These are phyloP conservation scores for Alsophila aescularia DNA, from an alignment of 2,888 invertebrate species.

Conservation along the genomic window DNA sequence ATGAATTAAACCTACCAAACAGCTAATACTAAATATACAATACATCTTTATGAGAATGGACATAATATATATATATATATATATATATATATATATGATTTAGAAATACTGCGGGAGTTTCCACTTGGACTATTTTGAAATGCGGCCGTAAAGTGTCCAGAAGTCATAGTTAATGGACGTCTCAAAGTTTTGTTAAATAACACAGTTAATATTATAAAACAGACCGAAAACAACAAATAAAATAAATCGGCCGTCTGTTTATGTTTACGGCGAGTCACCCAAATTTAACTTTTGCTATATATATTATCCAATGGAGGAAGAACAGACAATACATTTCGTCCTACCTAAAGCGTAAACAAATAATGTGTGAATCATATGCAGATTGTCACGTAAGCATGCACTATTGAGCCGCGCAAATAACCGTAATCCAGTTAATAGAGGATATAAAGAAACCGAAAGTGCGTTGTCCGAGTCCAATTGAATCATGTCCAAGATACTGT, in stretches of 20 bases:
- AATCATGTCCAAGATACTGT: conserved; percentile 80
- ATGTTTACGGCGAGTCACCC: conserved; percentile 23
- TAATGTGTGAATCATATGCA: conserved; percentile 8
- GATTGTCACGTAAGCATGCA: conserved; percentile 8
- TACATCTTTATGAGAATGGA: conserved; percentile 1
- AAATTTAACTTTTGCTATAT: conserved; percentile 3
- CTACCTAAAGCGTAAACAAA: background rate
- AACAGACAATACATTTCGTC: background rate
- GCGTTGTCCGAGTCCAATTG: conserved; percentile 68
- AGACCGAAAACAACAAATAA: conserved; percentile 33
- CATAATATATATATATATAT: too few species aligned
- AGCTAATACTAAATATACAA: conserved; percentile 25
- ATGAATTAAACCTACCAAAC: background rate
- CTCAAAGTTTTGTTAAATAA: conserved; percentile 52
- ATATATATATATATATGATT: too few species aligned
- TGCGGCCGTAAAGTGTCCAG: conserved; percentile 66
- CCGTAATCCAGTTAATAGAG: conserved; percentile 14
- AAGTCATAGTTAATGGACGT: conserved; percentile 59
- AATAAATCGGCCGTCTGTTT: conserved; percentile 28
- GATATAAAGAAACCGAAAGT: conserved; percentile 62
- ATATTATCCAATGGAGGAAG: background rate
- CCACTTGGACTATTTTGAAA: conserved; percentile 59
- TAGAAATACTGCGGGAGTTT: conserved; percentile 42
- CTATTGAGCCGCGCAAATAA: conserved; percentile 16
- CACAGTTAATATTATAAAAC: conserved; percentile 38